A percentile compares a stretch with the other conserved stretches of the same genome.
Conservation (phyloP, 1,140 invertebrate species). For the Pseudobourletiella spinata region DNA sequence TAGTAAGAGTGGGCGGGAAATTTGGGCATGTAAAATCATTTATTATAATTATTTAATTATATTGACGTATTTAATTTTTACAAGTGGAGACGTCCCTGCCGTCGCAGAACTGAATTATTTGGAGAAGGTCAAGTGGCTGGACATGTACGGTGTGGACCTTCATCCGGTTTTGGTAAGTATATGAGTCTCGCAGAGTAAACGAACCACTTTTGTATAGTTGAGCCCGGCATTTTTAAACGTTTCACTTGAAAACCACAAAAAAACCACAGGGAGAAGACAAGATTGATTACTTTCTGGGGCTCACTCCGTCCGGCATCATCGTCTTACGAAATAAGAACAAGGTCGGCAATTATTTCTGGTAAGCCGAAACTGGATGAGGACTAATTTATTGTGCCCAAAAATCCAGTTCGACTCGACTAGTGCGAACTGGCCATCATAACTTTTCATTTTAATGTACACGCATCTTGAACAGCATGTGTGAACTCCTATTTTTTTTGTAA, state of each 20-base stretch:
- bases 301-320: constrained; percentile 95
- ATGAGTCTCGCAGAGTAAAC: background rate
- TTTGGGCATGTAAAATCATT: too few relatives aligned
- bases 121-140: constrained; percentile 71
- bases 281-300: constrained; percentile 89
- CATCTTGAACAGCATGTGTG: too few relatives aligned
- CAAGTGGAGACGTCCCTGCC: constrained; percentile 58
- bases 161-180: constrained; percentile 61
- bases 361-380: constrained; percentile 20
- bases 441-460: too few relatives aligned
- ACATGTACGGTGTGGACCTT: constrained; percentile 74
- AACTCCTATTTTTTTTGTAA: background rate
- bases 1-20: too few relatives aligned
- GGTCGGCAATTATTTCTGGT: constrained; percentile 98
- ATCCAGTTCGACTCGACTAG: too few relatives aligned
- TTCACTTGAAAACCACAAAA: too few relatives aligned
- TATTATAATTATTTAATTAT: background rate
- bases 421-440: background rate
- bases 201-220: background rate
- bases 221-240: constrained; percentile 1
- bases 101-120: constrained; percentile 63
- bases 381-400: background rate
- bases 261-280: constrained; percentile 98
- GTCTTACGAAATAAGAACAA: constrained; percentile 91
- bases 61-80: constrained; percentile 32